Evolutionary conservation across 1,140 invertebrate species (phyloP).

Genomic region (Paracyclopina nana): DNA sequence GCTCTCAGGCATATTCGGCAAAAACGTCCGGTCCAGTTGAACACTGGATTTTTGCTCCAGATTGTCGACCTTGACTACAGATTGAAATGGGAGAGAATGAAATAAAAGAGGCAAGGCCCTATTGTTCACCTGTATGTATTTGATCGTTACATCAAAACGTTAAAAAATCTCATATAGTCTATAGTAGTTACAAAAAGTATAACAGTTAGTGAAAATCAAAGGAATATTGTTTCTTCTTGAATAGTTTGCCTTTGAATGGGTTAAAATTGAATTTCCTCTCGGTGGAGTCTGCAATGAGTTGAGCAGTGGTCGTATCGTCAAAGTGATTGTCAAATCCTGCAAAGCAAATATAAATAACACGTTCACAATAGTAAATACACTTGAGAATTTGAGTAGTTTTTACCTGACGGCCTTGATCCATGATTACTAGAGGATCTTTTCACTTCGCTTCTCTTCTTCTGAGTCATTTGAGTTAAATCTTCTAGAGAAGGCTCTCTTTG

Average conservation of each 20-base stretch:
- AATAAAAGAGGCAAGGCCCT: too few species aligned
- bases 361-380: too few species aligned
- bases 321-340: too few species aligned
- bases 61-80: conserved; percentile 8
- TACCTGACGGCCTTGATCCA: not conserved
- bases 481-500: not conserved
- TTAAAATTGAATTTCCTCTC: conserved; percentile 8
- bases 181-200: not conserved
- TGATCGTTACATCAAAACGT: too few species aligned
- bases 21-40: not conserved
- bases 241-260: not conserved
- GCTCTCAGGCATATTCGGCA: conserved; percentile 9
- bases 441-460: not conserved
- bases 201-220: conserved; percentile 1
- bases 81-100: conserved; percentile 2
- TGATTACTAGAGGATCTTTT: not conserved
- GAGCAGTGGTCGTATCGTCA: too few species aligned
- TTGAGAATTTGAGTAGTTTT: too few species aligned
- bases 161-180: too few species aligned
- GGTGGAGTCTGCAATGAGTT: conserved; percentile 6
- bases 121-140: too few species aligned
- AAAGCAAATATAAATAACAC: not conserved
- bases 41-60: conserved; percentile 4
- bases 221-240: conserved; percentile 3
- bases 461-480: not conserved